These are phyloP conservation scores for Florisuga fusca DNA, from an alignment of 2,797 vertebrate species.

Conservation along the genomic window DNA sequence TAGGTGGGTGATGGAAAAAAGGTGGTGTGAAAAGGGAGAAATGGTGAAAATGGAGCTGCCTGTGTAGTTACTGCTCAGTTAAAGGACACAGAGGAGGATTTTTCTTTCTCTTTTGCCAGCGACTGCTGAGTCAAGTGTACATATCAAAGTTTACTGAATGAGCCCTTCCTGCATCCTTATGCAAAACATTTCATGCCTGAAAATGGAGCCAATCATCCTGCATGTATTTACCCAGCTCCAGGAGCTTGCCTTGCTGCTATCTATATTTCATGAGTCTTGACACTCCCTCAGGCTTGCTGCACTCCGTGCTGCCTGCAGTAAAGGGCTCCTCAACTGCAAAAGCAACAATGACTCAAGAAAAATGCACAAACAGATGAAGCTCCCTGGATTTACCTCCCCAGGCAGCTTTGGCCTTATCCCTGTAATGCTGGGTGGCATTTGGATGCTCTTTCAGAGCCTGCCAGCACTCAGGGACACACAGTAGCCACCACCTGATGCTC, in stretches of 20 bases:
- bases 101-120: not conserved
- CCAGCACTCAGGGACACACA: not conserved
- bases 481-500: not conserved
- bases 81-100: not conserved
- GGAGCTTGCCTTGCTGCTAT: conserved; percentile 27
- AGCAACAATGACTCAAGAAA: conserved; percentile 8
- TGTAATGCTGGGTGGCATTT: not conserved
- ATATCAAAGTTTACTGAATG: not conserved
- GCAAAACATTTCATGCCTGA: conserved; percentile 11
- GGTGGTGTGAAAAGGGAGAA: not conserved
- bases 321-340: not conserved
- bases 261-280: conserved; percentile 50
- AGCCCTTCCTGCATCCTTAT: not conserved
- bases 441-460: not conserved
- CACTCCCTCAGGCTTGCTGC: not conserved
- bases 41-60: not conserved
- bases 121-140: not conserved
- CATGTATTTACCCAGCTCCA: not conserved
- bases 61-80: not conserved
- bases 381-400: not conserved
- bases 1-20: not conserved
- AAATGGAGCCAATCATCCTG: not conserved
- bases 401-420: conserved; percentile 8
- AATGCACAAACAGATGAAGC: not conserved
- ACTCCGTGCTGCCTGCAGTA: not conserved